A percentile compares a stretch with the other conserved stretches of the same genome.
Evolutionary conservation across 2,888 invertebrate species (phyloP).

Genomic region (Eucriotettix oculatus): DNA sequence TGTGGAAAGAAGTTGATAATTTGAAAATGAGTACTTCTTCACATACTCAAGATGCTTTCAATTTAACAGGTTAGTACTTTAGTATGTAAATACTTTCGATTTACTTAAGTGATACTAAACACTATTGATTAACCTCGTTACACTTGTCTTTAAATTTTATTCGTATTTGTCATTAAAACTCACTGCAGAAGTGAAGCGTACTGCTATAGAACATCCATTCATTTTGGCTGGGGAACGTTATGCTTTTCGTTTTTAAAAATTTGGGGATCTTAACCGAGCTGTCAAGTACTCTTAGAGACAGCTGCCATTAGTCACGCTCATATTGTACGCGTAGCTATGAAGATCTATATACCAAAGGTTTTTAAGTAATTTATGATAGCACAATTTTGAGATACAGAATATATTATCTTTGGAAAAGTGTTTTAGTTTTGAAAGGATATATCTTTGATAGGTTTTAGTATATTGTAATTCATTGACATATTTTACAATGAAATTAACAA

Average conservation of each 20-base stretch:
- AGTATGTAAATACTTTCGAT: neutral
- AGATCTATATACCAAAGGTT: too few species aligned
- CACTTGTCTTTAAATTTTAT: neutral
- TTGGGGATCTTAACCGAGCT: neutral
- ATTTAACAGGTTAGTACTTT: constrained; percentile 12
- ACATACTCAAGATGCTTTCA: constrained; percentile 13
- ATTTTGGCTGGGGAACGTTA: neutral
- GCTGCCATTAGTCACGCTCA: too few species aligned
- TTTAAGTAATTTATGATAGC: too few species aligned
- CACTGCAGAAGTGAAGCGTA: neutral
- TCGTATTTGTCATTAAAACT: neutral
- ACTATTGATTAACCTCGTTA: neutral
- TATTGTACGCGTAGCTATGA: too few species aligned
- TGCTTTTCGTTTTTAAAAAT: neutral
- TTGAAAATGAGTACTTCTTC: constrained; percentile 14
- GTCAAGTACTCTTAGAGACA: neutral
- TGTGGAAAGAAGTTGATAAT: neutral
- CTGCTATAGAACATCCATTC: neutral
- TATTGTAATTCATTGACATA: too few species aligned
- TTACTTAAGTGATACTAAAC: neutral
- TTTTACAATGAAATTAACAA: too few species aligned
- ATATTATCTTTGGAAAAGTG: too few species aligned
- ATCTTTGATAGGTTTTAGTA: too few species aligned
- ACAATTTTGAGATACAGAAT: too few species aligned
- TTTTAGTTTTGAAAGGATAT: too few species aligned